phyloP scores from a whole-genome alignment of 1,140 invertebrate species.

The Chironomus striatipennis region DNA sequence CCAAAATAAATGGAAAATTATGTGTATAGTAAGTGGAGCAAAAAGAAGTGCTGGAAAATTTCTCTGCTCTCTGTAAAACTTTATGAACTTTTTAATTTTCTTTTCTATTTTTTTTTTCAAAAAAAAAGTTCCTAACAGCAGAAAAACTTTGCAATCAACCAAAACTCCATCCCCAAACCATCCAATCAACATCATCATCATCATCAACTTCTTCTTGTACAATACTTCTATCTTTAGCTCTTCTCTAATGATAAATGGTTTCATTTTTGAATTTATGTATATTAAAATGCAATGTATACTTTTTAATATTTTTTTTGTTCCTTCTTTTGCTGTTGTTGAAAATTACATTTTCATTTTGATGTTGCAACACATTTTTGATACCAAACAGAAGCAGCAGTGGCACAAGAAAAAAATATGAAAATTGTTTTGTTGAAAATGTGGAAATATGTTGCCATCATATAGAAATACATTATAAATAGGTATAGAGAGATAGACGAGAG shows the following conservation, averaged over 20 bases:
- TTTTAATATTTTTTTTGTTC: constrained; percentile 10
- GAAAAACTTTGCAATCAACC: constrained; percentile 13
- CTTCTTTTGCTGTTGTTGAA: neutral
- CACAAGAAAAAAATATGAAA: neutral
- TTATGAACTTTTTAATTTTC: neutral
- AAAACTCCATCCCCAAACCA: neutral
- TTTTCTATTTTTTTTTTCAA: too few relatives aligned
- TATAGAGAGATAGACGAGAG: neutral
- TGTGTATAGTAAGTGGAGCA: neutral
- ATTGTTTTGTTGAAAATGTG: neutral
- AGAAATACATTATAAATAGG: neutral
- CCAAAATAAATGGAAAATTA: neutral
- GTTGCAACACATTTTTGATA: neutral
- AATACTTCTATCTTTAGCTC: neutral
- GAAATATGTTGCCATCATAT: neutral
- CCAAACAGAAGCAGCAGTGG: neutral
- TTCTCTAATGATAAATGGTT: constrained; percentile 17
- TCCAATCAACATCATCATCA: too few relatives aligned
- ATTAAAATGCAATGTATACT: constrained; percentile 22
- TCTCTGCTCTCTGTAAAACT: neutral
- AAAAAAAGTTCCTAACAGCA: neutral
- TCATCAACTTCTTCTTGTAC: neutral
- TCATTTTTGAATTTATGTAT: constrained; percentile 22
- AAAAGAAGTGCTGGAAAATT: neutral
- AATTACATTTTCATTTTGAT: constrained; percentile 15